These are phyloP conservation scores for Cataglyphis rosenhaueri DNA, from an alignment of 2,888 invertebrate genomes.

Conservation along the genomic window DNA sequence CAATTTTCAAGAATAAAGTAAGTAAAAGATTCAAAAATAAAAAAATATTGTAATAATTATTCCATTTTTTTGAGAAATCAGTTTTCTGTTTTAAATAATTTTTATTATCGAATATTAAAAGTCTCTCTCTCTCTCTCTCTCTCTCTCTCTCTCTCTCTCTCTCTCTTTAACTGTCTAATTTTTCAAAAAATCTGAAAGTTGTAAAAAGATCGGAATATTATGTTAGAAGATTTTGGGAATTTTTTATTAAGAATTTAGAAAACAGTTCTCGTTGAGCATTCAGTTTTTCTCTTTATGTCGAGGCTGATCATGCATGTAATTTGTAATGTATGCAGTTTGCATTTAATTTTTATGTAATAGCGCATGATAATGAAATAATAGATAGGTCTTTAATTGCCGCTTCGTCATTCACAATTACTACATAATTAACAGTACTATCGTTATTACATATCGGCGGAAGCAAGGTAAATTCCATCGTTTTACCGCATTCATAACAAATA, in stretches of 20 bases:
- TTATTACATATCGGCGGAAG: background rate
- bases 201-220: background rate
- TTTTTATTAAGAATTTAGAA: background rate
- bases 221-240: background rate
- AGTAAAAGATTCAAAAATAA: too few relatives aligned
- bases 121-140: background rate
- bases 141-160: background rate
- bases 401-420: background rate
- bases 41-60: too few relatives aligned
- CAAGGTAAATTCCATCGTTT: background rate
- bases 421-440: background rate
- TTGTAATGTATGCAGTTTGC: constrained; percentile 7
- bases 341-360: background rate
- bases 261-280: background rate
- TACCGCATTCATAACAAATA: background rate
- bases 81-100: too few relatives aligned
- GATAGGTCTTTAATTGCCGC: background rate
- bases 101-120: too few relatives aligned
- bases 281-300: background rate
- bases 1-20: too few relatives aligned
- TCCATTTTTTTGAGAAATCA: too few relatives aligned
- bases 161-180: background rate
- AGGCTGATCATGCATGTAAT: background rate
- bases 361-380: constrained; percentile 32
- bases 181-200: background rate